Evolutionary conservation across 2,797 vertebrate genomes (phyloP), one percentile per base, ranked within the genome.

Genomic region (Danio tinwini): DNA sequence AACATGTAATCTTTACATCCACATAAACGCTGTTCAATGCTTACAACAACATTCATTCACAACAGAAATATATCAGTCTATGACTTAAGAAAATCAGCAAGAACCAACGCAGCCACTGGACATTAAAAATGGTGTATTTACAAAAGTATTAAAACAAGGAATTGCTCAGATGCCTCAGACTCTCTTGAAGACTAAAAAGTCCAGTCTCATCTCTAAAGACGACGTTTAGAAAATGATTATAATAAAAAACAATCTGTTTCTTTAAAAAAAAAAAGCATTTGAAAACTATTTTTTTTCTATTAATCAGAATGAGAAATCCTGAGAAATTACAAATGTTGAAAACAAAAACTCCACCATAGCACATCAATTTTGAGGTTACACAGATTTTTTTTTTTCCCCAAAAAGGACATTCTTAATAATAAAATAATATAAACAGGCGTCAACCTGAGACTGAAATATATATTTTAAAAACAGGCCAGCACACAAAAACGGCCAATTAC

Each of bases 71-170:
- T 11, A 10, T 49, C 7, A 40, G 75, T 16, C 16, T 17, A 11
- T 21, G 29, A 59, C 29, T 50, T 67, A n/a, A 53, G 73, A 81
- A 58, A 72, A 74, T 79, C 67, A 83, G 69, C 87, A 74, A 37
- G 45, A 16, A 61, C 17, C 55, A 61, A 59, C 12, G 13, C 4
- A 12, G 11, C 11, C 7, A 69, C n/a, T 29, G 61, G 45, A 61
- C 76, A 62, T 16, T 69, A 78, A 61, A 78, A 69, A 47, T 42
- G 2, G 14, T 17, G 19, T 63, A 52, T 61, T 61, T 52, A 71
- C 47, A 53, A 44, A 50, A 62, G 56, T 50, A 78, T 71, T 71
- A 71, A 70, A 78, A 78, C 10, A 62, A 62, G 45, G 29, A 42
- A 52, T 11, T 7, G 9, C 21, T 71, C 55, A 58, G 42, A 14